A percentile compares a stretch with the other conserved stretches of the same genome.
Conservation (phyloP, 2,888 invertebrate species). For the Orthosia incerta region DNA sequence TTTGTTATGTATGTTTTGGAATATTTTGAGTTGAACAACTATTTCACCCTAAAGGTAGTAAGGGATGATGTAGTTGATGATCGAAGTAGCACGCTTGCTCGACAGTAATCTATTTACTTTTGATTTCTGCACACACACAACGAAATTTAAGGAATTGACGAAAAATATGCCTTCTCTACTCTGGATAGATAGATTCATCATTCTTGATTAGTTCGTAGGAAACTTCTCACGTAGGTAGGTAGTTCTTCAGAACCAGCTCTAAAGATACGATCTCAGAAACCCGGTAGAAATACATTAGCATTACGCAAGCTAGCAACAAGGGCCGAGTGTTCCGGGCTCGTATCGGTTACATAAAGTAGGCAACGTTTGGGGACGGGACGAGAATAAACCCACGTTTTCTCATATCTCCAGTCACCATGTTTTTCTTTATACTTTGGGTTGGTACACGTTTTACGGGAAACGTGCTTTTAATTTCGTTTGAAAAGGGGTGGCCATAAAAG, state of each 20-base stretch:
- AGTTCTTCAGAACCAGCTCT: neutral
- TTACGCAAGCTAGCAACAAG: constrained; percentile 55
- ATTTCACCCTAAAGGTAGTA: too few species aligned
- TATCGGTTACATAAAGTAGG: constrained; percentile 39
- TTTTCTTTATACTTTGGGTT: constrained; percentile 16
- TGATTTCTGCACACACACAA: too few species aligned
- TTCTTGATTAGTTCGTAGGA: constrained; percentile 8
- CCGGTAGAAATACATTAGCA: constrained; percentile 30
- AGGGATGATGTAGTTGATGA: too few species aligned
- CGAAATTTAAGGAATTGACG: too few species aligned
- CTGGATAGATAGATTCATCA: neutral
- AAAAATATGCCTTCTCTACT: too few species aligned
- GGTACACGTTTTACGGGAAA: constrained; percentile 36
- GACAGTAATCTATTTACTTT: too few species aligned
- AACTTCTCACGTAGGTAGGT: neutral
- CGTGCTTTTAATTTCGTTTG: constrained; percentile 43
- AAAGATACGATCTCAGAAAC: constrained; percentile 26
- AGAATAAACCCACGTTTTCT: constrained; percentile 40
- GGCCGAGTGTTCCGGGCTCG: constrained; percentile 25
- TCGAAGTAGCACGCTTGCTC: too few species aligned
- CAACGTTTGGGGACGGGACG: constrained; percentile 20
- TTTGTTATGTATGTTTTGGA: neutral
- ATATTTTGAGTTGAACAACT: neutral
- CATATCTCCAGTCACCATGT: constrained; percentile 7
- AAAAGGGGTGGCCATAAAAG: constrained; percentile 30